These are phyloP conservation scores for Listrodromus nycthemerus DNA, from an alignment of 2,888 invertebrate species.

Conservation along the genomic window DNA sequence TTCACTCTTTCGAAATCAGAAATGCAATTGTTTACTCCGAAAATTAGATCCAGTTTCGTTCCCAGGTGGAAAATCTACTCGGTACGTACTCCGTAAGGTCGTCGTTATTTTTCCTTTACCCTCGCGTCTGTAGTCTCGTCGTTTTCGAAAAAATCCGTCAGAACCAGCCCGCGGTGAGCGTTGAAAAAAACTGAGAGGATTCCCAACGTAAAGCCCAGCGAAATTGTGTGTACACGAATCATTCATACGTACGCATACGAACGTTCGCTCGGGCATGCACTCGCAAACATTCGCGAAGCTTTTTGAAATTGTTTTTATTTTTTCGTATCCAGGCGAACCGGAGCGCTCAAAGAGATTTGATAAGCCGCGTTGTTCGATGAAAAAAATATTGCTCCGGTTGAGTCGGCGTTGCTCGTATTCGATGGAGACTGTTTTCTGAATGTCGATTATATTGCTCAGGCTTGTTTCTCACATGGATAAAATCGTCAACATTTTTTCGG, in stretches of 20 bases:
- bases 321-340: neutral
- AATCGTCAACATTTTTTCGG: neutral
- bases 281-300: slow-evolving; percentile 5
- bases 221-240: slow-evolving; percentile 1
- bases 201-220: slow-evolving; percentile 10
- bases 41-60: neutral
- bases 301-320: neutral
- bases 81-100: neutral
- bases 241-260: neutral
- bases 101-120: neutral
- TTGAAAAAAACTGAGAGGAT: neutral
- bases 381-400: neutral
- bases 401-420: neutral
- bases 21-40: neutral
- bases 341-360: neutral
- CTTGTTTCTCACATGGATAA: no score
- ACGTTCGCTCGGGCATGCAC: neutral
- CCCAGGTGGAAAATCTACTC: neutral
- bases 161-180: neutral
- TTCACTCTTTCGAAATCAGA: neutral
- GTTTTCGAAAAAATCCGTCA: neutral
- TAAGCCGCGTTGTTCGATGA: neutral
- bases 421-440: no score
- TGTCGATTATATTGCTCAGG: no score
- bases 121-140: neutral